A percentile compares a stretch with the other conserved stretches of the same genome.
These are phyloP conservation scores for Latrodectus geometricus DNA, from an alignment of 1,140 invertebrate species.

Conservation along the genomic window DNA sequence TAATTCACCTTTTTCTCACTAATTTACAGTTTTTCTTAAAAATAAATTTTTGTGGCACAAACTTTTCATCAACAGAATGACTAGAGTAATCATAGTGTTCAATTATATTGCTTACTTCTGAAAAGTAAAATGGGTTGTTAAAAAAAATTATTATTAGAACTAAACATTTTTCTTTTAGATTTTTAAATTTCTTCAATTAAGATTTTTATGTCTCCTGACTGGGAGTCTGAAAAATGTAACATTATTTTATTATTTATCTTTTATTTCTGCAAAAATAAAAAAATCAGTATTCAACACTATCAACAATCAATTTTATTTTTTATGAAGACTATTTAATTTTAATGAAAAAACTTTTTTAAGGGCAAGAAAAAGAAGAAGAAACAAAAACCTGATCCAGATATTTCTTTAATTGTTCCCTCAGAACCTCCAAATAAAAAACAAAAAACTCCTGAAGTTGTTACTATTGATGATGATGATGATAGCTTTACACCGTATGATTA, in stretches of 20 bases:
- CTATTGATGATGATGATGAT: constrained; percentile 38
- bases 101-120: too few species aligned
- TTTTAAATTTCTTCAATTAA: too few species aligned
- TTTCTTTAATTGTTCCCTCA: neutral
- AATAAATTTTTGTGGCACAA: too few species aligned
- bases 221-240: neutral
- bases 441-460: constrained; percentile 24
- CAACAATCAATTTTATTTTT: neutral
- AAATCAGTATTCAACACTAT: neutral
- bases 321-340: neutral
- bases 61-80: too few species aligned
- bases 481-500: constrained; percentile 44
- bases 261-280: neutral
- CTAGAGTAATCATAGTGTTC: too few species aligned
- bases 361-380: constrained; percentile 31
- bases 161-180: too few species aligned
- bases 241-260: neutral
- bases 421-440: constrained; percentile 11
- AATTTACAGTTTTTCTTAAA: too few species aligned
- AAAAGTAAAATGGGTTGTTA: too few species aligned
- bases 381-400: constrained; percentile 10
- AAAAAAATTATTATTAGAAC: too few species aligned
- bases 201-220: neutral
- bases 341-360: neutral
- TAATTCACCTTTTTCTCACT: too few species aligned